phyloP scores from a whole-genome alignment of 2,113 vertebrate genomes.

The Clupea harengus region DNA sequence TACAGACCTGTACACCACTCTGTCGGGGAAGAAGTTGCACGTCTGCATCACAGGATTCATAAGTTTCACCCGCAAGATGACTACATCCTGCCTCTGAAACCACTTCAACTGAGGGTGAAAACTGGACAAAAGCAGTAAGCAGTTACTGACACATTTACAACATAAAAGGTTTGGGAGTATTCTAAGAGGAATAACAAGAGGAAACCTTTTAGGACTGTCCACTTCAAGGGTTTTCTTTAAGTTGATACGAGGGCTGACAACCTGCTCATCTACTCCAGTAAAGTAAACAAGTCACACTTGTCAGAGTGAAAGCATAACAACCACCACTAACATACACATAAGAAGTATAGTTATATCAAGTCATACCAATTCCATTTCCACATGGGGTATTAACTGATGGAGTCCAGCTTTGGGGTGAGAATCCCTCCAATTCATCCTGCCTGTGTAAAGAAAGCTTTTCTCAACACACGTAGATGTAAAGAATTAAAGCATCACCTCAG shows the following conservation, averaged over 20 bases:
- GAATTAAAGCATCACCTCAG: background rate
- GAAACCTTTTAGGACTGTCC: background rate
- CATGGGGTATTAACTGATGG: background rate
- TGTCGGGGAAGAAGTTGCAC: conserved; percentile 62
- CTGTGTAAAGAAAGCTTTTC: background rate
- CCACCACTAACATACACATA: background rate
- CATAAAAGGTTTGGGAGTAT: background rate
- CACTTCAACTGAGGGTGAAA: conserved; percentile 68
- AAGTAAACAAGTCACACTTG: background rate
- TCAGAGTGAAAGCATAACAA: background rate
- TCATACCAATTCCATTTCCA: background rate
- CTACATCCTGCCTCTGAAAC: conserved; percentile 58
- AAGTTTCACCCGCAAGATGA: conserved; percentile 62
- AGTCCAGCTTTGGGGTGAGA: background rate
- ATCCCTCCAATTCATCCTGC: background rate
- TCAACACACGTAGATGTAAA: background rate
- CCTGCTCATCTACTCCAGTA: background rate
- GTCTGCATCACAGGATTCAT: conserved; percentile 58
- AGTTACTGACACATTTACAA: background rate
- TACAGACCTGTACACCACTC: conserved; percentile 68
- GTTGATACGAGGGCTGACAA: background rate
- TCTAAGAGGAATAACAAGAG: background rate
- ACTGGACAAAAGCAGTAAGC: conserved; percentile 42
- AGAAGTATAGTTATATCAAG: background rate
- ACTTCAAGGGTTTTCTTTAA: background rate